These are phyloP conservation scores for Anniella stebbinsi DNA, from an alignment of 2,797 vertebrate genomes.

Conservation along the genomic window DNA sequence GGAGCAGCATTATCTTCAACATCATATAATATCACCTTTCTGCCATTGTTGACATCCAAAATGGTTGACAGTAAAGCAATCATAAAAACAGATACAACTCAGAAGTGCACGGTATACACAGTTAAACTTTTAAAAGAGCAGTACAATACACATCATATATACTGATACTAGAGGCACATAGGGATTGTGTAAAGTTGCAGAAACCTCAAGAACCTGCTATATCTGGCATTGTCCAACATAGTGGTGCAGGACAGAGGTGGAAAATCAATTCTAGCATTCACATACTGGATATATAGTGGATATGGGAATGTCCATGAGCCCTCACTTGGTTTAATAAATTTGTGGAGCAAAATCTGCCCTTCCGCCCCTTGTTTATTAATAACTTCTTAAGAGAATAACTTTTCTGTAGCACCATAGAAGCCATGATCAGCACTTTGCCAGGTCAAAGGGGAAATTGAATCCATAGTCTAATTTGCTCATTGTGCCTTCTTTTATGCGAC, in stretches of 20 bases:
- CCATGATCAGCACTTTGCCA: background rate
- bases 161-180: background rate
- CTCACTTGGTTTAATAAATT: background rate
- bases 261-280: background rate
- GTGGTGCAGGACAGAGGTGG: background rate
- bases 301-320: background rate
- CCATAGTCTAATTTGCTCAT: background rate
- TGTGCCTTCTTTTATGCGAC: fast-evolving
- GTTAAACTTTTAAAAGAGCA: background rate
- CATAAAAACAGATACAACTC: background rate
- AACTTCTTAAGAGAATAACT: background rate
- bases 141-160: background rate
- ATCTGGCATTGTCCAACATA: background rate
- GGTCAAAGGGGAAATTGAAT: background rate
- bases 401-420: background rate
- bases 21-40: background rate
- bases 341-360: background rate
- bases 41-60: background rate
- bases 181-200: too few relatives aligned
- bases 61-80: background rate
- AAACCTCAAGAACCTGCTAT: background rate
- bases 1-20: too few relatives aligned
- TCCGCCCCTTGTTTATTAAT: background rate
- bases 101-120: background rate
- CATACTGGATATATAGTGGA: background rate